Evolutionary conservation across 2,888 invertebrate genomes (phyloP), one percentile per base, ranked within the genome.

Genomic region (Dasysyrphus tricinctus): DNA sequence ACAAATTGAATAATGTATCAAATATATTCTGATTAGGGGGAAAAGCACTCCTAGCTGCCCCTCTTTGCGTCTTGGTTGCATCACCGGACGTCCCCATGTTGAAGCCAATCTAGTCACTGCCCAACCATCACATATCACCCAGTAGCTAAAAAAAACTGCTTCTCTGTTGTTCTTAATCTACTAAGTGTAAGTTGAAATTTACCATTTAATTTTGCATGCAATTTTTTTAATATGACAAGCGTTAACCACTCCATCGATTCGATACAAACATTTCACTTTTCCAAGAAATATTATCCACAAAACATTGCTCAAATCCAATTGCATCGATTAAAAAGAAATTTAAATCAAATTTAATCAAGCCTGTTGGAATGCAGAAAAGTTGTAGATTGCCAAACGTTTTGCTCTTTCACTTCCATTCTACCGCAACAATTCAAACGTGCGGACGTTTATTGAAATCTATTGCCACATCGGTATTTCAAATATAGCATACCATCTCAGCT

Each of bases 361-460:
- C 65, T 63, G 11, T 16, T 75, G 51, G 78, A 73, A 82, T 59
- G 32, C 37, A 39, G 29, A 32, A n/a, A 32, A 59, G 54, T 59
- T 49, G 37, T 57, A 57, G 47, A 65, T 76, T 69, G 16, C 29
- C 39, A 37, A 73, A 59, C 47, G 59, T 72, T 61, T 59, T 80
- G 59, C 29, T 67, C 47, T 75, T 61, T 61, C 75, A 69, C 56
- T 54, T 34, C 47, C 29, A 11, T 51, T 75, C 75, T 47, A 67
- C 77, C 81, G 59, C 78, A 82, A 69, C 73, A 78, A 80, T 78
- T 82, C 69, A 73, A 69, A 73, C 44, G 73, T 78, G 67, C 59
- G 83, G 80, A 80, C 83, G 70, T 83, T 75, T 83, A 83, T 83
- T 83, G 83, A 83, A 83, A 83, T 75, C 83, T 70, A 83, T 83